These are phyloP conservation scores for Ispidina picta DNA, from an alignment of 2,797 vertebrate genomes.

Conservation along the genomic window DNA sequence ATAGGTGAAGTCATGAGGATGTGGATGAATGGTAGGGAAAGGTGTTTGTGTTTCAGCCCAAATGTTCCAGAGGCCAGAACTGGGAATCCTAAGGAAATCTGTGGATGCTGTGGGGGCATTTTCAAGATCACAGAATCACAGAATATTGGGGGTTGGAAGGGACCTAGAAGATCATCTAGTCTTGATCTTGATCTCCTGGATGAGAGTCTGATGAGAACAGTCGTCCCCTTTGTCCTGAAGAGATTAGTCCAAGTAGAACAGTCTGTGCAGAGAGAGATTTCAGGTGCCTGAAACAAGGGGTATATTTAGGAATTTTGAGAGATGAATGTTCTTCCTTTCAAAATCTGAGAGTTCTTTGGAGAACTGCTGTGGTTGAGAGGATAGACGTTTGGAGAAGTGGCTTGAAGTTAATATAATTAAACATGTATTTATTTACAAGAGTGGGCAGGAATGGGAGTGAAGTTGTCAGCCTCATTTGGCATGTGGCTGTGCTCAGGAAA, in stretches of 20 bases:
- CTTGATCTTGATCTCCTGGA: no score
- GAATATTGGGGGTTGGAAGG: no score
- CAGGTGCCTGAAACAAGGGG: background rate
- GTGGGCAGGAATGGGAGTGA: background rate
- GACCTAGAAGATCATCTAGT: no score
- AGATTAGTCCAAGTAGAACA: background rate
- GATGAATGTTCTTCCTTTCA: background rate
- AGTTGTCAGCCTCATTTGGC: background rate
- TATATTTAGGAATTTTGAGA: constrained; percentile 20
- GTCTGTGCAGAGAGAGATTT: background rate
- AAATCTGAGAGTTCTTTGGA: constrained; percentile 7
- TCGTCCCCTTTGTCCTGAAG: background rate
- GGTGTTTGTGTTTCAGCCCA: background rate
- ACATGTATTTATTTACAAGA: constrained; percentile 6
- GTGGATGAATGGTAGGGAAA: background rate
- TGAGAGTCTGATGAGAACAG: background rate
- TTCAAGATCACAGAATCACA: background rate
- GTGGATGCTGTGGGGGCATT: background rate
- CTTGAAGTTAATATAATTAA: constrained; percentile 28
- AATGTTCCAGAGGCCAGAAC: background rate
- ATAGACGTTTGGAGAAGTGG: background rate
- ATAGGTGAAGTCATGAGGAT: background rate
- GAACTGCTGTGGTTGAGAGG: background rate
- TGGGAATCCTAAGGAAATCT: background rate
- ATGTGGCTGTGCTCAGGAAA: background rate